Base-by-base conservation (phyloP, 2,888 invertebrate genomes). In the Aricia artaxerxes region DNA sequence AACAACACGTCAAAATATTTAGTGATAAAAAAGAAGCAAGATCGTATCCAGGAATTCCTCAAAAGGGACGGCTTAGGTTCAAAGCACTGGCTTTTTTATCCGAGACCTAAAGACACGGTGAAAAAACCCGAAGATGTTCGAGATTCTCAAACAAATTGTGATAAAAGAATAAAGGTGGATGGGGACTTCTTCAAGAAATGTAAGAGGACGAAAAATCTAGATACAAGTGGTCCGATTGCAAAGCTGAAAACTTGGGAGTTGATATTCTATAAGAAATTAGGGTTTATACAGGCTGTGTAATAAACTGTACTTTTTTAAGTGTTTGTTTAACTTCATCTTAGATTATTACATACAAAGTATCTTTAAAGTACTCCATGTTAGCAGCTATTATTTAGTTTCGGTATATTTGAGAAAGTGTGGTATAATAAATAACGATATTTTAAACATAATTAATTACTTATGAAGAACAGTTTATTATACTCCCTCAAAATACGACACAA, bases 241-340 rank as follows among this genome's bases (percentile, higher is more conserved):
- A 93, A 94, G 80, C 85, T 94, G 73, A 92, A 91, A 84, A 86
- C 91, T n/a, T 94, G 94, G 94, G 94, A 94, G 82, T 84, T 94
- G 78, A 84, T 91, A 80, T 87, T 94, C 78, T 94, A 94, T 87
- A 91, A 94, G 86, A 94, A 92, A 82, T 83, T 94, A 84, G 94
- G 94, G 13, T 94, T 94, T 85, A 86, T 94, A 85, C 91, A 91
- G 82, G 91, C 92, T 80, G 85, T 92, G 82, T 92, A 90, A 13
- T 53, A 35, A 31, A 76, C 35, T n/a, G 6, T 24, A 7, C n/a
- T 24, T 6, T 49, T 49, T 49, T 1, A 44, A 75, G 40, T 38
- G 2, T 40, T 40, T 49, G 2, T 49, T 49, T 49, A 49, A 49
- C 49, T 49, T 11, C 49, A 49, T 49, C 9, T 2, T 49, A 49